Percentiles rank a stretch among this genome's conserved stretches.
These are phyloP conservation scores for Azorinus chamasolen DNA, from an alignment of 2,888 invertebrate species.

Conservation along the genomic window DNA sequence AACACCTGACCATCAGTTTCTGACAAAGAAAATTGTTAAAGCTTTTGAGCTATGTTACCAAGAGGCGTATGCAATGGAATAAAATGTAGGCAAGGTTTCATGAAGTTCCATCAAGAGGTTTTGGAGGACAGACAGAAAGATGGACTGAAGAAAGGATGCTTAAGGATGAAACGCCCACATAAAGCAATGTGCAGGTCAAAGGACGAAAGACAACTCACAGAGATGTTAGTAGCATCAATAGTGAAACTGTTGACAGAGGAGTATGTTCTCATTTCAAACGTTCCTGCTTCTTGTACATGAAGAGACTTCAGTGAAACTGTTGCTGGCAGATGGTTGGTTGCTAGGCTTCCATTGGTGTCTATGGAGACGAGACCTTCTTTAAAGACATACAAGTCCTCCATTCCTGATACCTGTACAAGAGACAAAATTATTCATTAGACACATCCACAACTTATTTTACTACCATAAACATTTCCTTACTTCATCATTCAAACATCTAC, in stretches of 20 bases:
- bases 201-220: constrained; percentile 38
- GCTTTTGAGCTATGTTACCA: too few relatives aligned
- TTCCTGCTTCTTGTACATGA: constrained; percentile 76
- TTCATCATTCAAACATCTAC: too few relatives aligned
- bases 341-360: constrained; percentile 71
- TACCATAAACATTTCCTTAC: neutral
- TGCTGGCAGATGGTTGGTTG: constrained; percentile 47
- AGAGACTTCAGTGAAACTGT: constrained; percentile 69
- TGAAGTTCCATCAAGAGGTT: too few relatives aligned
- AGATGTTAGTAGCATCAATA: constrained; percentile 68
- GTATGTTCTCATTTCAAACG: constrained; percentile 67
- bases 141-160: too few relatives aligned
- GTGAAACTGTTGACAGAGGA: constrained; percentile 43
- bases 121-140: too few relatives aligned
- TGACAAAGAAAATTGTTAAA: too few relatives aligned
- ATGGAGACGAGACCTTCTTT: constrained; percentile 71
- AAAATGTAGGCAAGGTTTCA: too few relatives aligned
- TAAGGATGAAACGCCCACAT: too few relatives aligned
- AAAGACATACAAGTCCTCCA: constrained; percentile 78
- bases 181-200: too few relatives aligned
- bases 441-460: neutral
- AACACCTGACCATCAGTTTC: too few relatives aligned
- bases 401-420: constrained; percentile 75
- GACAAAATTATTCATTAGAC: constrained; percentile 9
- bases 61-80: too few relatives aligned